These are phyloP conservation scores for Dendroctonus ponderosae DNA, from an alignment of 1,140 invertebrate genomes.

Conservation along the genomic window DNA sequence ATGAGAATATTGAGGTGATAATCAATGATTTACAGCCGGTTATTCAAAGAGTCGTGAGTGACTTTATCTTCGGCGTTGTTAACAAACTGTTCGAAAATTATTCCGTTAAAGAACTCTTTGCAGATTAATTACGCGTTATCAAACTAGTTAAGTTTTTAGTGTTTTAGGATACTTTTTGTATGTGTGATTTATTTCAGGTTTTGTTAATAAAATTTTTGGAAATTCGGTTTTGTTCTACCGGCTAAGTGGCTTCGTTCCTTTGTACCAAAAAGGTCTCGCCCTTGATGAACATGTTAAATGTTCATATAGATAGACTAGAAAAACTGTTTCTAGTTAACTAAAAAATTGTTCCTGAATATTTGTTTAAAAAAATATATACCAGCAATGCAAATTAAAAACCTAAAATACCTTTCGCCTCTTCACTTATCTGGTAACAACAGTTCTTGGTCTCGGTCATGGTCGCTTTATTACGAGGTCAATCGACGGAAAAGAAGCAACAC, in stretches of 20 bases:
- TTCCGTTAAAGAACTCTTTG: slow-evolving; percentile 38
- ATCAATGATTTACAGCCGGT: slow-evolving; percentile 38
- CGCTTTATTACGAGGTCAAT: slow-evolving; percentile 24
- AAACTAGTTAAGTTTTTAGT: background rate
- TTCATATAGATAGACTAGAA: too few relatives aligned
- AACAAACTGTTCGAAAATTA: slow-evolving; percentile 32
- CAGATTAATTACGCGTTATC: background rate
- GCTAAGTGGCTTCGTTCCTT: too few relatives aligned
- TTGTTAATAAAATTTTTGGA: too few relatives aligned
- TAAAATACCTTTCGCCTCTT: too few relatives aligned
- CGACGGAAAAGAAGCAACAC: slow-evolving; percentile 17
- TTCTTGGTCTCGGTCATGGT: slow-evolving; percentile 23
- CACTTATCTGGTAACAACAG: background rate
- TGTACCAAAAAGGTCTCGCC: too few relatives aligned
- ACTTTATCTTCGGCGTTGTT: slow-evolving; percentile 35
- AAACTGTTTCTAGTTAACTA: too few relatives aligned
- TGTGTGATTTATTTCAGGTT: background rate
- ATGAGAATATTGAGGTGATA: slow-evolving; percentile 37
- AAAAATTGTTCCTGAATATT: too few relatives aligned
- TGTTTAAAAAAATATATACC: background rate
- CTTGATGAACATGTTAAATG: background rate
- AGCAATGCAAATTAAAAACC: too few relatives aligned
- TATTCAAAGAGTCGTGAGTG: slow-evolving; percentile 28
- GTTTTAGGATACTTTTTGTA: background rate
- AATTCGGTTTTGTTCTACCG: too few relatives aligned